Percentiles rank a stretch among this genome's conserved stretches.
Evolutionary conservation across 2,888 invertebrate genomes (phyloP).

Genomic region (Cheilosia soror): DNA sequence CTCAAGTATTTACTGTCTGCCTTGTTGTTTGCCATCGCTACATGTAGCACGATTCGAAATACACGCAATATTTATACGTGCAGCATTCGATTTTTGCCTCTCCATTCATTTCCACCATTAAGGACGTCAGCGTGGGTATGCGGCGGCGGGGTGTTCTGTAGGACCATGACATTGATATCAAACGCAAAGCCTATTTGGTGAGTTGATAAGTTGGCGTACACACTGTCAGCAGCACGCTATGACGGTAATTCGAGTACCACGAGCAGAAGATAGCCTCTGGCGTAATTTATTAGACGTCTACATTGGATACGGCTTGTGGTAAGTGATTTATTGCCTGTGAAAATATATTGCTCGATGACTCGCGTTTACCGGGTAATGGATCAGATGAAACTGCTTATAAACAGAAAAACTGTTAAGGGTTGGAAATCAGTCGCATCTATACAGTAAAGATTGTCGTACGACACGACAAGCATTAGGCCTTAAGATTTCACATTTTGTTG

Average conservation of each 20-base stretch:
- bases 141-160: conserved; percentile 12
- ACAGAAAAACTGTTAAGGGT: too few relatives aligned
- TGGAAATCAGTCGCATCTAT: too few relatives aligned
- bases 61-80: conserved; percentile 14
- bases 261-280: conserved; percentile 15
- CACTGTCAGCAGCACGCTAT: conserved; percentile 23
- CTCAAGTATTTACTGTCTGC: conserved; percentile 31
- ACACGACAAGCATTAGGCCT: too few relatives aligned
- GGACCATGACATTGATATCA: conserved; percentile 33
- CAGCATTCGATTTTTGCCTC: conserved; percentile 7
- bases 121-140: conserved; percentile 5
- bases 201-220: conserved; percentile 16
- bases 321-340: conserved; percentile 37
- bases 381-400: too few relatives aligned
- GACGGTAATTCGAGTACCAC: conserved; percentile 22
- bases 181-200: conserved; percentile 2
- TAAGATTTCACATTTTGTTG: conserved; percentile 8
- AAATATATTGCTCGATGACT: conserved; percentile 6
- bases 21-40: background rate
- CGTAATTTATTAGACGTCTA: conserved; percentile 33
- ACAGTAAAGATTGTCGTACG: too few relatives aligned
- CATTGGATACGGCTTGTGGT: conserved; percentile 4
- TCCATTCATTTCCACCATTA: conserved; percentile 10
- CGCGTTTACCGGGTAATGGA: background rate
- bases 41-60: conserved; percentile 1